phyloP scores from a whole-genome alignment of 2,113 vertebrate species.

The Callocephalon fimbriatum region DNA sequence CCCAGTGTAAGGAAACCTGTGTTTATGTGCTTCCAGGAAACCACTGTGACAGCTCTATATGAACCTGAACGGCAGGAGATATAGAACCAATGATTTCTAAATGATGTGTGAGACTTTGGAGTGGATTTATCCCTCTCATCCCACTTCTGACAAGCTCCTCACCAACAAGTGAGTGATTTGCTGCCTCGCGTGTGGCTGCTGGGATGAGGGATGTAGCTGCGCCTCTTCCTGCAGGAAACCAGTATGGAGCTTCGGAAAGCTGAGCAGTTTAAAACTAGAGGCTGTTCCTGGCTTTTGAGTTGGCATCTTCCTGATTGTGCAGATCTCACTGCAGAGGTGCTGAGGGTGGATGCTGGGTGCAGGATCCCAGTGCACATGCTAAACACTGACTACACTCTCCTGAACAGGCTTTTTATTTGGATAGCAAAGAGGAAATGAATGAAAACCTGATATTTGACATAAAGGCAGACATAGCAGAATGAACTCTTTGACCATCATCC shows the following conservation, averaged over 20 bases:
- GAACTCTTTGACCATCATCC: not conserved
- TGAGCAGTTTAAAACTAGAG: not conserved
- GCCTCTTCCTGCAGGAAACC: not conserved
- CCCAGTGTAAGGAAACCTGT: not conserved
- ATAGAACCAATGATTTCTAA: not conserved
- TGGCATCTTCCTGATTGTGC: not conserved
- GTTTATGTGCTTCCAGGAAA: conserved; percentile 28
- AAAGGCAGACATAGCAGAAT: not conserved
- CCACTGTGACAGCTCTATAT: not conserved
- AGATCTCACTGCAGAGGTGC: not conserved
- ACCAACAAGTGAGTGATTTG: not conserved
- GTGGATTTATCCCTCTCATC: not conserved
- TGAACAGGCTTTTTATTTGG: not conserved
- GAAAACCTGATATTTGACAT: not conserved
- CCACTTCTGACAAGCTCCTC: not conserved
- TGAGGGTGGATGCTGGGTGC: not conserved
- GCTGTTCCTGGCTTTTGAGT: not conserved
- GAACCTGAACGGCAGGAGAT: not conserved
- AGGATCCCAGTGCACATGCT: not conserved
- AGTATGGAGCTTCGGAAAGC: not conserved
- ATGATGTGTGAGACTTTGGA: not conserved
- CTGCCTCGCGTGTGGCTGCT: not conserved
- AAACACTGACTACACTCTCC: not conserved
- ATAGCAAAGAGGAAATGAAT: not conserved
- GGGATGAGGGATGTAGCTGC: not conserved